Percentiles rank a stretch among this genome's conserved stretches.
phyloP scores from a whole-genome alignment of 2,888 invertebrate genomes.

The Amitus sp. region DNA sequence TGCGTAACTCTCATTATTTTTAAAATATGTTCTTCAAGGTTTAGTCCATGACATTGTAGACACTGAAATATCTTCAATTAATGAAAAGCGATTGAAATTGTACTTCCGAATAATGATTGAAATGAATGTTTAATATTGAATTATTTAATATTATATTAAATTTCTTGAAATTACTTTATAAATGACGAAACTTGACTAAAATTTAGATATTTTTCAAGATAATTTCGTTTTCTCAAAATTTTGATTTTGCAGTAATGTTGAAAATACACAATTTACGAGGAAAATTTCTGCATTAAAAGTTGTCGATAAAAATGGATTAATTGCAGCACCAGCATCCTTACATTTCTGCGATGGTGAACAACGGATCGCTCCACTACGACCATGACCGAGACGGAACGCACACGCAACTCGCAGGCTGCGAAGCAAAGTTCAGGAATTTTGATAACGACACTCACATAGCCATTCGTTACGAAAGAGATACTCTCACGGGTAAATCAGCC shows the following conservation, averaged over 20 bases:
- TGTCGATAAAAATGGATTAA: slow-evolving; percentile 23
- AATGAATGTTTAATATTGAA: no score
- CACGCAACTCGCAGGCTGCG: slow-evolving; percentile 96
- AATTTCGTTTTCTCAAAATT: neutral
- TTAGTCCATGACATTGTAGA: no score
- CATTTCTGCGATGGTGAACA: slow-evolving; percentile 98
- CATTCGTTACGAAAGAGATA: slow-evolving; percentile 91
- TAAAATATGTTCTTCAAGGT: no score
- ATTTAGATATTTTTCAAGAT: no score
- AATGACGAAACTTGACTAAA: no score
- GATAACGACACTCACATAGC: slow-evolving; percentile 91
- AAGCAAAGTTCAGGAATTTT: slow-evolving; percentile 92
- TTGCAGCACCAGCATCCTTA: slow-evolving; percentile 96
- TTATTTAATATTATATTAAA: no score
- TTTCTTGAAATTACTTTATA: no score
- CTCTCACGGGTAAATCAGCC: slow-evolving; percentile 80
- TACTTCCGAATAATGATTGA: no score
- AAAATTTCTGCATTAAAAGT: neutral
- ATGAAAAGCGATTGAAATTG: no score
- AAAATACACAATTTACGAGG: neutral
- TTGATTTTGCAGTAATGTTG: neutral
- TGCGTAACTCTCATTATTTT: no score
- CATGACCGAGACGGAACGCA: slow-evolving; percentile 99
- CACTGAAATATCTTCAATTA: no score
- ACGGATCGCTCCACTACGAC: slow-evolving; percentile 94